Conservation (phyloP, 1,140 invertebrate genomes). For the Drosophila quadrilineata region DNA sequence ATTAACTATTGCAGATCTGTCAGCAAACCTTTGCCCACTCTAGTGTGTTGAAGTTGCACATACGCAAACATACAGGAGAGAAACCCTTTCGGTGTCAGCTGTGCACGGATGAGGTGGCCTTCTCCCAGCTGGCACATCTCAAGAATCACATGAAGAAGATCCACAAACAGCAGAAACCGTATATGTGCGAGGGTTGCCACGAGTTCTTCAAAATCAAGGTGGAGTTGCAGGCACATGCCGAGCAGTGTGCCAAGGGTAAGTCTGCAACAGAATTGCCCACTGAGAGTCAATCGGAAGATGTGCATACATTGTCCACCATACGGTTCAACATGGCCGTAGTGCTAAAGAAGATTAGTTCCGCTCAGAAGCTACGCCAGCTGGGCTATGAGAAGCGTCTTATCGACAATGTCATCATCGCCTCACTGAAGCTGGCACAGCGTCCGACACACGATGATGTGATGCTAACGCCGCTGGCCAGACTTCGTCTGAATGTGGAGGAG, state of each 20-base stretch:
- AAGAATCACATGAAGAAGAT: conserved; percentile 92
- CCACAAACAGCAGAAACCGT: conserved; percentile 88
- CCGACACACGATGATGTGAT: conserved; percentile 83
- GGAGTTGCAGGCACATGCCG: conserved; percentile 83
- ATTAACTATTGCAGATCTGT: conserved; percentile 87
- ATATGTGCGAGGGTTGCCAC: conserved; percentile 86
- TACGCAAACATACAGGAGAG: conserved; percentile 89
- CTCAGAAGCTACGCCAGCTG: conserved; percentile 87
- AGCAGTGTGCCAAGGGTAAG: conserved; percentile 61
- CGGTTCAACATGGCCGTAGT: conserved; percentile 89
- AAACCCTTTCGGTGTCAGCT: conserved; percentile 90
- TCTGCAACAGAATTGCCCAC: conserved; percentile 17
- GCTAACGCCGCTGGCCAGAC: conserved; percentile 83
- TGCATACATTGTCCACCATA: conserved; percentile 85
- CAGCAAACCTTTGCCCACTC: conserved; percentile 92
- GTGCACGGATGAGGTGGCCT: conserved; percentile 87
- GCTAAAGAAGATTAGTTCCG: conserved; percentile 90
- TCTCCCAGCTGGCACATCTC: conserved; percentile 90
- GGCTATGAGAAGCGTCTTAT: conserved; percentile 91
- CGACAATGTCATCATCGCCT: conserved; percentile 90
- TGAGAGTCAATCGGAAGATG: conserved; percentile 45
- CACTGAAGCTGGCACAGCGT: conserved; percentile 87
- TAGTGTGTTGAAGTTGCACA: conserved; percentile 90
- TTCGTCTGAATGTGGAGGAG: conserved; percentile 88
- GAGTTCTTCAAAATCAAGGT: conserved; percentile 90